Evolutionary conservation across 2,888 invertebrate genomes (phyloP), one percentile per base, ranked within the genome.

Genomic region (Rugalucina vietnamica): DNA sequence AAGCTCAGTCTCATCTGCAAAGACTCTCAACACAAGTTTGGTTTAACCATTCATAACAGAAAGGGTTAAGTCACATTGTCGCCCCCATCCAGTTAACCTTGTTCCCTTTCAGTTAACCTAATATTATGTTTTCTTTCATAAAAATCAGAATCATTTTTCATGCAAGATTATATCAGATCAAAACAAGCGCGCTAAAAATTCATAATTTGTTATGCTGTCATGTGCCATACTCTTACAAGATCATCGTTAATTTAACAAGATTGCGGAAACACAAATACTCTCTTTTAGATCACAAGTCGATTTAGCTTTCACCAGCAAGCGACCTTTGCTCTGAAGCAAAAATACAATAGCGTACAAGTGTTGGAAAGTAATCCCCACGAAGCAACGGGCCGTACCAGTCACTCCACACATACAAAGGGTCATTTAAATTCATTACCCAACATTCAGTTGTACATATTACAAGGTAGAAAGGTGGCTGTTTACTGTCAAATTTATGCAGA

Each of bases 401-500:
- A 65, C 34, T 65, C 65, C 4, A 65, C 18, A 65, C 29, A 34
- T 65, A 65, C 65, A 65, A 65, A 65, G 65, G 65, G 65, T 65
- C 65, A 65, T 65, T 65, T 65, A 65, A 60, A 60, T 60, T 60
- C 29, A 60, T 60, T 27, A 60, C 8, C 10, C 60, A 5, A 21
- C 5, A 29, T 60, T 27, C 60, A 60, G 29, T 29, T 27, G 29
- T 60, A 60, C 60, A 21, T 60, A 60, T 60, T 24, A 29, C 27
- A 32, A 65, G 34, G 65, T 65, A 65, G 18, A 65, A 65, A 65
- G 65, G 32, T 65, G 65, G 29, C 65, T 65, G 65, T 18, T 65
- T 65, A 34, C 65, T 65, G 65, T 65, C 65, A 65, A 32, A 10
- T 24, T 65, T 65, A 65, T 65, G 65, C 65, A 65, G 65, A 65